These are phyloP conservation scores for Orthosia gothica DNA, from an alignment of 2,888 invertebrate genomes.

Conservation along the genomic window DNA sequence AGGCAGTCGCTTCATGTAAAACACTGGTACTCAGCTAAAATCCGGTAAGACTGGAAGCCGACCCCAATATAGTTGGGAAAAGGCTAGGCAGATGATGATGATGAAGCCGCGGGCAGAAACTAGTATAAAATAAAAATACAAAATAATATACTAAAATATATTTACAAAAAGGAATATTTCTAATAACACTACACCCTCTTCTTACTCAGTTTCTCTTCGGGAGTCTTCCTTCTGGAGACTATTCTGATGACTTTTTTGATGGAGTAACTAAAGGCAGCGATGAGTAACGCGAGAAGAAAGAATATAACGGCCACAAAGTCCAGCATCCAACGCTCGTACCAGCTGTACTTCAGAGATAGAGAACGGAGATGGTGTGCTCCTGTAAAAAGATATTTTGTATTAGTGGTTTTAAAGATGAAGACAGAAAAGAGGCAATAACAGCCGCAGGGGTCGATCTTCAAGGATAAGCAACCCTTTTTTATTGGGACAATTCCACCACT, in stretches of 20 bases:
- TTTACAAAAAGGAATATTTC: background rate
- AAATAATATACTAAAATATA: background rate
- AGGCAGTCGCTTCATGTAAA: too few species aligned
- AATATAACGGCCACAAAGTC: conserved; percentile 39
- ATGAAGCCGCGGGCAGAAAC: too few species aligned
- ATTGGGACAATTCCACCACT: too few species aligned
- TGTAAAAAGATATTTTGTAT: conserved; percentile 7
- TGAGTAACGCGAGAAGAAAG: background rate
- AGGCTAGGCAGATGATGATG: too few species aligned
- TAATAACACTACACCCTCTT: conserved; percentile 7
- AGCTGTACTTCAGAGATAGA: conserved; percentile 51
- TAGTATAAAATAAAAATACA: background rate
- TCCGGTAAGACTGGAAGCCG: too few species aligned
- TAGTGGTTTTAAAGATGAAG: too few species aligned
- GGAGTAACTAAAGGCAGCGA: background rate
- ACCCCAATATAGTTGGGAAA: too few species aligned
- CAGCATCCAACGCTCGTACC: conserved; percentile 62
- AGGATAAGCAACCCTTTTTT: too few species aligned
- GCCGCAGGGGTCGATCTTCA: too few species aligned
- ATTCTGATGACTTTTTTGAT: conserved; percentile 25
- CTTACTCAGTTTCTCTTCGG: conserved; percentile 13
- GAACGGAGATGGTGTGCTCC: conserved; percentile 63
- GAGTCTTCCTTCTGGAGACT: conserved; percentile 34
- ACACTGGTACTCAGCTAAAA: too few species aligned
- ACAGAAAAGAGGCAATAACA: too few species aligned